Evolutionary conservation across 2,888 invertebrate species (phyloP).

Genomic region (Sinelater perroti): DNA sequence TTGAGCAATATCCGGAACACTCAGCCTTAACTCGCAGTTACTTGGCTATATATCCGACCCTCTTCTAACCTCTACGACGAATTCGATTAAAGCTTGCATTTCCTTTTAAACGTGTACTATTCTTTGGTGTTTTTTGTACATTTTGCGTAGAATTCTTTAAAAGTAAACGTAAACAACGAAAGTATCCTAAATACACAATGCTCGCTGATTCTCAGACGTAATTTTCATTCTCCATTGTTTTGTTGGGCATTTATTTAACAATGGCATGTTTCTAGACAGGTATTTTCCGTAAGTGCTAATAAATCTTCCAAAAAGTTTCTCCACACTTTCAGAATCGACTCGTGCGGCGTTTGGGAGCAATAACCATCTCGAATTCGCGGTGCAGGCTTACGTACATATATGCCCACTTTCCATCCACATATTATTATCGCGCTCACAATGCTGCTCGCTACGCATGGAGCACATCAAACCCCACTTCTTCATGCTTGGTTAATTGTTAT

Average conservation of each 20-base stretch:
- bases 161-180: no score
- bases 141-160: no score
- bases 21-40: neutral
- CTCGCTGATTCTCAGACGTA: no score
- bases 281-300: neutral
- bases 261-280: neutral
- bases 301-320: neutral
- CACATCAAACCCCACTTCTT: conserved; percentile 47
- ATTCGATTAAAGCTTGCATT: neutral
- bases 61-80: neutral
- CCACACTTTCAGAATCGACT: conserved; percentile 19
- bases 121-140: neutral
- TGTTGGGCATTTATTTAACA: no score
- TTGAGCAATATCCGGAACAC: conserved; percentile 6
- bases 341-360: conserved; percentile 21
- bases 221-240: no score
- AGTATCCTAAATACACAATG: no score
- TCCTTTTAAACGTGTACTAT: neutral
- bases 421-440: conserved; percentile 34
- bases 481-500: conserved; percentile 60
- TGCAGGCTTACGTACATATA: conserved; percentile 24
- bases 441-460: conserved; percentile 34
- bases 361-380: conserved; percentile 30
- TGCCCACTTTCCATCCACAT: conserved; percentile 36
- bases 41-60: neutral